Evolutionary conservation across 2,888 invertebrate genomes (phyloP), one percentile per base, ranked within the genome.

Genomic region (Drosophila colorata): DNA sequence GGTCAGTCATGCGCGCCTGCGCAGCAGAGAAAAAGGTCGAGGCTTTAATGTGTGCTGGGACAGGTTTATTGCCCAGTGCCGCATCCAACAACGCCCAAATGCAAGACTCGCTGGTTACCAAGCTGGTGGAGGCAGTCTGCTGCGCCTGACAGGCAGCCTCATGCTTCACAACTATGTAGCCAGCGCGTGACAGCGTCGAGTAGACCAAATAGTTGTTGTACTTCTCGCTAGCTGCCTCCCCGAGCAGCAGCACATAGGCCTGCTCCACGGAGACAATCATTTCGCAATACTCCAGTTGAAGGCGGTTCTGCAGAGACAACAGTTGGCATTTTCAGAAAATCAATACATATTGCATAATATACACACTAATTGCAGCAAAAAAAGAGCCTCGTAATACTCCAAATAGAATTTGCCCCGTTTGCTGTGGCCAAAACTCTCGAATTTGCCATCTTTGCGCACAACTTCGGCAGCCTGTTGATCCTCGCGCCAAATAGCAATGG

Each of bases 391-490:
- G 35, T 83, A 91, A 41, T 88, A 88, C 43, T 91, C 89, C 60
- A 92, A 77, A 64, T 87, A 92, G 0, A 78, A 73, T 43, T 88
- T 76, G 0, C 90, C 90, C 6, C 86, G 63, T n/a, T 65, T 67
- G 33, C 77, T 89, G 35, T 89, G 89, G 0, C 92, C 92, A 64
- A 91, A 92, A 14, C 75, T 79, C 7, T 87, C 87, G 69, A 92
- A 92, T 75, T 92, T 92, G 0, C 92, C 92, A 78, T 90, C 91
- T 59, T 91, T 92, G 3, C 80, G 88, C 7, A 86, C 16, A 0
- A 92, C 77, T 51, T 89, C 89, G 0, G 90, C 91, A 2, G 87
- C 87, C 53, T 87, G 80, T 47, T 77, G 74, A 9, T 80, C 70
- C 0, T 47, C 28, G 20, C 89, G 83, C 92, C 92, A 92, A 1